These are phyloP conservation scores for Sebastes baramenuke DNA, from an alignment of 2,797 vertebrate genomes.

Conservation along the genomic window DNA sequence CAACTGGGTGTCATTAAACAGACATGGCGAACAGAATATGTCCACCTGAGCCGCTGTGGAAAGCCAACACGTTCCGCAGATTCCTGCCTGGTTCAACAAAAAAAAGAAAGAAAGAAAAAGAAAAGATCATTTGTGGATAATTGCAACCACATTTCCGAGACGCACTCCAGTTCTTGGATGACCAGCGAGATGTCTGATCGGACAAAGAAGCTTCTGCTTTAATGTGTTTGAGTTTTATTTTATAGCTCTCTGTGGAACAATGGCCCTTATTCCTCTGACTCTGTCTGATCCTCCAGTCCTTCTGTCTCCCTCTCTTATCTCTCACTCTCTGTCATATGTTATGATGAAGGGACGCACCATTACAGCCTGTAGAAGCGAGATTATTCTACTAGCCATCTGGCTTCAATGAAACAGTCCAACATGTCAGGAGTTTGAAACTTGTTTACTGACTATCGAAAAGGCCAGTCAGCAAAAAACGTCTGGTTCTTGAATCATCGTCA, in stretches of 20 bases:
- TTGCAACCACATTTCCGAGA: conserved; percentile 65
- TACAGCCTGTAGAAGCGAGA: background rate
- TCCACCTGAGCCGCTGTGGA: conserved; percentile 54
- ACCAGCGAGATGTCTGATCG: conserved; percentile 20
- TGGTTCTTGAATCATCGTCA: background rate
- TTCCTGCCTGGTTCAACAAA: conserved; percentile 44
- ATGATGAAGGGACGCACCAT: conserved; percentile 17
- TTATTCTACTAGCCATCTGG: conserved; percentile 40
- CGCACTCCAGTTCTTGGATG: conserved; percentile 20
- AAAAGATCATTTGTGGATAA: conserved; percentile 62
- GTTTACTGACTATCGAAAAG: conserved; percentile 21
- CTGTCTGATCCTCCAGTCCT: background rate
- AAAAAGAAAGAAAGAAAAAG: background rate
- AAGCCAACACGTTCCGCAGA: conserved; percentile 63
- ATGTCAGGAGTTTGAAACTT: conserved; percentile 23
- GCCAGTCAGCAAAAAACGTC: conserved; percentile 15
- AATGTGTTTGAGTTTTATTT: conserved; percentile 7
- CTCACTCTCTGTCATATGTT: background rate
- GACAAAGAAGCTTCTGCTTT: conserved; percentile 17
- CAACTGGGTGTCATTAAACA: conserved; percentile 44
- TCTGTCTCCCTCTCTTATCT: conserved; percentile 8
- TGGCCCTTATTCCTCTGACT: background rate
- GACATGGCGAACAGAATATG: conserved; percentile 16
- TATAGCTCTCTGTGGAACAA: background rate
- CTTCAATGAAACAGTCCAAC: conserved; percentile 29